Conservation (phyloP, 2,113 vertebrate genomes). For the Chaetorhynchus papuensis region DNA sequence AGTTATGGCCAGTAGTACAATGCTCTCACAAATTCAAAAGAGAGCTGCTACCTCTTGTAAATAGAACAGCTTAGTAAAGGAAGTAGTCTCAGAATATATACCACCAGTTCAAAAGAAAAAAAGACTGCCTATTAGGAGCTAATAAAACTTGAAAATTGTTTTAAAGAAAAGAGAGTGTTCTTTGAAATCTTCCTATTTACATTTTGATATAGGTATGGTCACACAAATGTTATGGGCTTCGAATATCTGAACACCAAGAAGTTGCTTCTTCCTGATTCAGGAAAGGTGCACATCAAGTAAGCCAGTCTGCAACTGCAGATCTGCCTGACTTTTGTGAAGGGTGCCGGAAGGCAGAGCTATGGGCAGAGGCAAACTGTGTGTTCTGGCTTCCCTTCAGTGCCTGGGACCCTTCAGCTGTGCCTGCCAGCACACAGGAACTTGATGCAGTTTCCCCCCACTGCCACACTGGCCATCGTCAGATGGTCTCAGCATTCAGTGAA, state of each 20-base stretch:
- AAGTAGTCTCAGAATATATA: not conserved
- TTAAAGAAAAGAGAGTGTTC: not conserved
- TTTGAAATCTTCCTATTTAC: not conserved
- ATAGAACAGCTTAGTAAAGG: not conserved
- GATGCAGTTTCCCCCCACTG: not conserved
- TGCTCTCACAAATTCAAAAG: not conserved
- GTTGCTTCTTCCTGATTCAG: not conserved
- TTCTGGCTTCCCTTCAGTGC: not conserved
- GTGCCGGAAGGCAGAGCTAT: accelerated
- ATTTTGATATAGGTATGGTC: not conserved
- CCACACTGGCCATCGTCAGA: not conserved
- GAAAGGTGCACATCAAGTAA: not conserved
- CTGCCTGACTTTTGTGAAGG: not conserved
- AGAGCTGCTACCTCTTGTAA: not conserved
- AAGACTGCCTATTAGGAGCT: not conserved
- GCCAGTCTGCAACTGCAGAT: not conserved
- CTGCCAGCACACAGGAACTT: not conserved
- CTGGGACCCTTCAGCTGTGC: not conserved
- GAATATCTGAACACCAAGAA: not conserved
- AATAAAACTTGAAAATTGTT: not conserved
- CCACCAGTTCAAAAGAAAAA: not conserved
- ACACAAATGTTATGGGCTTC: not conserved
- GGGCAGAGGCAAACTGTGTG: not conserved
- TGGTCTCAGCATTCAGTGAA: not conserved
- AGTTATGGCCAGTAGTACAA: not conserved